Percentiles rank a stretch among this genome's conserved stretches.
Conservation (phyloP, 2,888 invertebrate genomes). For the Melikaiella ostensackeni region DNA sequence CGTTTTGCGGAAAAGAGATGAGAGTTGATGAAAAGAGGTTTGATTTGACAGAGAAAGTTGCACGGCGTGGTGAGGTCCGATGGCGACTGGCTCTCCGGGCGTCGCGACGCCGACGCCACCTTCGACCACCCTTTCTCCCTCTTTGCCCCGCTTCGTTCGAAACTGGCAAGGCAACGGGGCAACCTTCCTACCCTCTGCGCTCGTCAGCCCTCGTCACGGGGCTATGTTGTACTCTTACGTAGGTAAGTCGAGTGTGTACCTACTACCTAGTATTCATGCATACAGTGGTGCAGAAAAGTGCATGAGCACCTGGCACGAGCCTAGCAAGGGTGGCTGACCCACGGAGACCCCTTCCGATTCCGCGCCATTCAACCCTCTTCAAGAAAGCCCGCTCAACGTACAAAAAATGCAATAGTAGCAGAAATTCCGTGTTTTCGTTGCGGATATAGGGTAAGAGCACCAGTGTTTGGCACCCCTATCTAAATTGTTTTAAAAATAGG, state of each 20-base stretch:
- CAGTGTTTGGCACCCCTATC: too few species aligned
- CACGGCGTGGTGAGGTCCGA: slow-evolving; percentile 73
- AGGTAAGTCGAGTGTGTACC: slow-evolving; percentile 47
- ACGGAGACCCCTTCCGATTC: slow-evolving; percentile 47
- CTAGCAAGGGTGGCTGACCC: slow-evolving; percentile 62
- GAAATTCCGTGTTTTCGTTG: too few species aligned
- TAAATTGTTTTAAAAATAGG: too few species aligned
- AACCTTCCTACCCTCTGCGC: slow-evolving; percentile 52
- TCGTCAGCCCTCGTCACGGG: slow-evolving; percentile 53
- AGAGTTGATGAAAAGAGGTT: background rate
- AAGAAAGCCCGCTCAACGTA: slow-evolving; percentile 1
- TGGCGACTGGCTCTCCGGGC: slow-evolving; percentile 75
- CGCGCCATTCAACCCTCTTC: background rate
- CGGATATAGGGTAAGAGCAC: too few species aligned
- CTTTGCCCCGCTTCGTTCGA: slow-evolving; percentile 50
- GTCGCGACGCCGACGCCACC: slow-evolving; percentile 76
- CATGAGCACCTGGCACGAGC: slow-evolving; percentile 58
- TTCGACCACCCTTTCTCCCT: slow-evolving; percentile 58
- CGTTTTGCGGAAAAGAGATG: background rate
- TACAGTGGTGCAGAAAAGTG: slow-evolving; percentile 26
- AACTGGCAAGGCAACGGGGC: slow-evolving; percentile 55
- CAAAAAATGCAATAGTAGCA: too few species aligned
- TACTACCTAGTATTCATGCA: slow-evolving; percentile 49
- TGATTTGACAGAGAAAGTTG: slow-evolving; percentile 54
- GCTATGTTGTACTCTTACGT: slow-evolving; percentile 52